phyloP scores from a whole-genome alignment of 2,888 invertebrate genomes.

The Anodontia alba region DNA sequence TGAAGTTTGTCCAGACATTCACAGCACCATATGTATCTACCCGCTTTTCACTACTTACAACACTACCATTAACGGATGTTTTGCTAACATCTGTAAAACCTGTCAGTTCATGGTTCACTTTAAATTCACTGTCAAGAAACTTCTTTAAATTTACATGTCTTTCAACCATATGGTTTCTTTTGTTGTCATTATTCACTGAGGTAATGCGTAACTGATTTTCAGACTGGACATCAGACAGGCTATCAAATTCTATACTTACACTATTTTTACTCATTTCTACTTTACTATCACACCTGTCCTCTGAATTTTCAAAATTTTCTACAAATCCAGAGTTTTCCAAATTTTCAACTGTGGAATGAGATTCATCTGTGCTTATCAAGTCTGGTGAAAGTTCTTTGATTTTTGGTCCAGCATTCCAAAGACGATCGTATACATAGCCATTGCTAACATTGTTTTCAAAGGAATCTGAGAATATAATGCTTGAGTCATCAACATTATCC shows the following conservation, averaged over 20 bases:
- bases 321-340: background rate
- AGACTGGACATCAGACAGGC: too few species aligned
- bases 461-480: constrained; percentile 13
- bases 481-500: constrained; percentile 8
- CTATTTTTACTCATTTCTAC: background rate
- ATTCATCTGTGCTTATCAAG: background rate
- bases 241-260: background rate
- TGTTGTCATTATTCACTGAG: background rate
- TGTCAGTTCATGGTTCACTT: background rate
- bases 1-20: background rate
- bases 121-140: background rate
- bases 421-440: background rate
- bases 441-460: background rate
- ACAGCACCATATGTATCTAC: background rate
- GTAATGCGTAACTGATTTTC: too few species aligned
- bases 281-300: background rate
- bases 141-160: background rate
- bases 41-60: background rate
- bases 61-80: background rate
- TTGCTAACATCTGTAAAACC: background rate
- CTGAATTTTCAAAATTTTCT: background rate
- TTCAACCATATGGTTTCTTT: background rate
- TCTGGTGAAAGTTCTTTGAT: constrained; percentile 6
- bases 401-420: background rate
- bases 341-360: background rate